phyloP scores from a whole-genome alignment of 2,797 vertebrate genomes.

The Leptatherina wallacei region DNA sequence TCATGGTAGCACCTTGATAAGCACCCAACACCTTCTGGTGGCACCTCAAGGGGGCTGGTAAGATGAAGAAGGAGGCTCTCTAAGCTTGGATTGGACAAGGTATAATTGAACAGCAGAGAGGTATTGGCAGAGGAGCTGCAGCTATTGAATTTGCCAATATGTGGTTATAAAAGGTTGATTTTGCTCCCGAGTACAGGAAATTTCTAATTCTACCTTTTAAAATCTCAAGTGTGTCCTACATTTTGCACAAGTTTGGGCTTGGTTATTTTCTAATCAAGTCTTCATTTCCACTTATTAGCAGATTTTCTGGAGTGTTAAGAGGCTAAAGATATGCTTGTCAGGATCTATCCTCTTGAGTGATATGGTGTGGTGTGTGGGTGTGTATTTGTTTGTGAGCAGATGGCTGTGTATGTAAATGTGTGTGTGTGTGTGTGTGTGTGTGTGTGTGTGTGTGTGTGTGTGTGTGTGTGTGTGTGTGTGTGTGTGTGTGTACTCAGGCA shows the following conservation, averaged over 20 bases:
- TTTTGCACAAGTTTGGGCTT: slow-evolving; percentile 51
- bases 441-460: slow-evolving; percentile 4
- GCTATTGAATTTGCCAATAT: slow-evolving; percentile 11
- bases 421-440: slow-evolving; percentile 37
- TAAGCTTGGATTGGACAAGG: slow-evolving; percentile 22
- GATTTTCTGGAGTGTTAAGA: slow-evolving; percentile 59
- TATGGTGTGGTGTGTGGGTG: slow-evolving; percentile 28
- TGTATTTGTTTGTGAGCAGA: slow-evolving; percentile 19
- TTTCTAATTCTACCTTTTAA: slow-evolving; percentile 35
- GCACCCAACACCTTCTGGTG: slow-evolving; percentile 19
- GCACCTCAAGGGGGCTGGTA: slow-evolving; percentile 9
- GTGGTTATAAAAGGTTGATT: slow-evolving; percentile 34
- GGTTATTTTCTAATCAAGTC: slow-evolving; percentile 67
- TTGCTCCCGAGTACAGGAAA: slow-evolving; percentile 15
- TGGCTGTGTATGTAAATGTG: slow-evolving; percentile 36
- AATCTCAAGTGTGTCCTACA: slow-evolving; percentile 44
- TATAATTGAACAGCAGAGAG: slow-evolving; percentile 31
- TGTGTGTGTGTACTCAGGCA: slow-evolving; percentile 36
- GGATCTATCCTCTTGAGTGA: slow-evolving; percentile 69
- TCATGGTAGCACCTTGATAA: slow-evolving; percentile 25
- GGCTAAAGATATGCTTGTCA: slow-evolving; percentile 71
- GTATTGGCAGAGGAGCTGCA: slow-evolving; percentile 22
- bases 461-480: slow-evolving; percentile 38
- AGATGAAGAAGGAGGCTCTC: slow-evolving; percentile 11
- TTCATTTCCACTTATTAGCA: slow-evolving; percentile 70